phyloP scores from a whole-genome alignment of 2,797 vertebrate species.

The Melanotaenia trifasciata region DNA sequence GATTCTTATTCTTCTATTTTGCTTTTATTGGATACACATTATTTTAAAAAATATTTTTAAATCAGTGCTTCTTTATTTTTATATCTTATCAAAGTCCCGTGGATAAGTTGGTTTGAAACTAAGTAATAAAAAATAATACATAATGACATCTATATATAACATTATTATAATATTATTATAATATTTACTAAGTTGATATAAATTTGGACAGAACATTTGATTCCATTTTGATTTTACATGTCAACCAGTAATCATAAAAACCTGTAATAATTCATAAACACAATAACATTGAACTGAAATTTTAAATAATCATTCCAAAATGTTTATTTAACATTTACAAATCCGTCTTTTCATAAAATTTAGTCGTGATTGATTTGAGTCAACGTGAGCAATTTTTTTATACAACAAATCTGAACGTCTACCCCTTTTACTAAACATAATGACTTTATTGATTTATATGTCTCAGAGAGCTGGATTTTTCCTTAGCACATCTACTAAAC shows the following conservation, averaged over 20 bases:
- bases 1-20: neutral
- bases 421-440: no score
- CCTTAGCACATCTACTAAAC: no score
- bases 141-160: no score
- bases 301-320: neutral
- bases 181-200: neutral
- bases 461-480: neutral
- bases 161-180: no score
- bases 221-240: neutral
- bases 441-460: no score
- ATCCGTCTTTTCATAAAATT: neutral
- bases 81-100: neutral
- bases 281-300: neutral
- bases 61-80: neutral
- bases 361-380: neutral
- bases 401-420: no score
- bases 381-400: no score
- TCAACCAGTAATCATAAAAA: neutral
- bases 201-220: neutral
- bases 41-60: neutral
- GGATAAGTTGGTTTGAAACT: neutral
- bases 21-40: neutral
- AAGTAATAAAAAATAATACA: neutral
- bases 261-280: neutral
- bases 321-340: neutral